phyloP scores from a whole-genome alignment of 2,797 vertebrate genomes.

The Taenioides sp. region DNA sequence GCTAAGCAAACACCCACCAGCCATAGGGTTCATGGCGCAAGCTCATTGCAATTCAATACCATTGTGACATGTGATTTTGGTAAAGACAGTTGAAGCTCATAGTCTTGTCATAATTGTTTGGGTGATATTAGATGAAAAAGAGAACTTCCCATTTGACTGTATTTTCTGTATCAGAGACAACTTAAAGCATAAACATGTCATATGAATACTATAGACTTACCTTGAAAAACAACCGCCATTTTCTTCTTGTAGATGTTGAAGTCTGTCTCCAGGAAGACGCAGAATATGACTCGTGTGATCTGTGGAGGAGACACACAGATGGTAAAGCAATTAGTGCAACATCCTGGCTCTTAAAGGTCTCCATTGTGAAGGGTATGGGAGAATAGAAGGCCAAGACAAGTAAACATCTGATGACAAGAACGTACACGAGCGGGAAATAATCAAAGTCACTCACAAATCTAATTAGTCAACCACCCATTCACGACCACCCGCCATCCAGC shows the following conservation, averaged over 20 bases:
- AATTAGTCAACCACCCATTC: conserved; percentile 49
- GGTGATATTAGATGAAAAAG: background rate
- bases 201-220: conserved; percentile 68
- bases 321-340: conserved; percentile 30
- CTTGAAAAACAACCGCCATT: conserved; percentile 89
- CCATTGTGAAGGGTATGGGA: conserved; percentile 25
- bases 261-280: conserved; percentile 96
- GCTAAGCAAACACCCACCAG: background rate
- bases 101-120: background rate
- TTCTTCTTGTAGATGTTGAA: conserved; percentile 97
- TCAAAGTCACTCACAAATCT: conserved; percentile 38
- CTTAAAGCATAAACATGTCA: conserved; percentile 11
- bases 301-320: conserved; percentile 66
- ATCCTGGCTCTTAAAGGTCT: conserved; percentile 20
- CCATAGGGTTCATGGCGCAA: background rate
- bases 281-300: conserved; percentile 97
- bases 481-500: conserved; percentile 39
- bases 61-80: background rate
- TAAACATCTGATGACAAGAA: conserved; percentile 29
- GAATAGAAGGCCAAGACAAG: conserved; percentile 28
- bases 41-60: background rate
- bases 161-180: conserved; percentile 2
- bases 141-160: background rate
- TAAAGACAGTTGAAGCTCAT: background rate
- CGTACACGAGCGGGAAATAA: conserved; percentile 31